Base-by-base conservation (phyloP, 2,888 invertebrate genomes). In the Pristionchus maxplancki region DNA sequence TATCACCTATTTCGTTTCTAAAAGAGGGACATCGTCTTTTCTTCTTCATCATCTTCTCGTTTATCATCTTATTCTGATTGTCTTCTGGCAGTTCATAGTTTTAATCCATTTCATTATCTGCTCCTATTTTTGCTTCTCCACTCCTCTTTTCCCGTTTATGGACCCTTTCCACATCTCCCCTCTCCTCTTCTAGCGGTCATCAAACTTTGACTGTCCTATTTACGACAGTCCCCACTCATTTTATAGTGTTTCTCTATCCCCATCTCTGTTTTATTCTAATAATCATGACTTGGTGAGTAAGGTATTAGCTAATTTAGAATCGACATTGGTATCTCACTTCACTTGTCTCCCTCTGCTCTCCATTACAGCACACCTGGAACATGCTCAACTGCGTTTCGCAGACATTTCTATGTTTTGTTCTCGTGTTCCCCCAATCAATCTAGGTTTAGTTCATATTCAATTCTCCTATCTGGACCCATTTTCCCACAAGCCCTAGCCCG, bases 361-460 rank as follows among this genome's bases (percentile, higher is more conserved):
- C 78, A 78, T 78, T 3, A 78, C 78, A 44, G 15, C 78, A 78
- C 78, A 78, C 78, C 78, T 78, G 78, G 78, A 78, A 78, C 78
- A 78, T 78, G 78, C 78, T 78, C 78, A 78, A 78, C n/a, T 28
- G 9, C 3, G n/a, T 28, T 28, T 13, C n/a, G 24, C 78, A 44
- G 20, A 58, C 15, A 78, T n/a, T 28, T 67, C 6, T 67, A 67
- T 20, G 17, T 58, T 6, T 13, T 5, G 5, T 17, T 17, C 11
- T 58, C 44, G 8, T 44, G 8, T 11, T 44, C 44, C 44, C 44
- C 28, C n/a, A 64, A 64, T 37, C 31, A 31, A 20, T 67, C 62
- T 67, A 28, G 17, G 15, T 17, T 13, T 67, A 67, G 64, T 11
- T 67, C 64, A 31, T 67, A 67, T 67, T 67, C 64, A 64, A 64